Percentiles rank a stretch among this genome's conserved stretches.
Conservation (phyloP, 2,888 invertebrate genomes). For the Cyclophora punctaria region DNA sequence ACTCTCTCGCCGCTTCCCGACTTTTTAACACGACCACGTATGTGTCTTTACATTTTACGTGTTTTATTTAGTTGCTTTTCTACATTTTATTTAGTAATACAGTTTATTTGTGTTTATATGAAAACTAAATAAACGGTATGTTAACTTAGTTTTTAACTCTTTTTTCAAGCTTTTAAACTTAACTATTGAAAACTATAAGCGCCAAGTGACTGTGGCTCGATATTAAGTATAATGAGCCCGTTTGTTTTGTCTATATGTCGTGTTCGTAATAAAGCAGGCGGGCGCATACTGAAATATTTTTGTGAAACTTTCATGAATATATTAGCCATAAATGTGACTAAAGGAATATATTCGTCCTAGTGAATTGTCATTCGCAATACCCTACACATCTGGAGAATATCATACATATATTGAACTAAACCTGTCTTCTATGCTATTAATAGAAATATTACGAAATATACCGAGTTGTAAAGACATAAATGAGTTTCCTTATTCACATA, state of each 20-base stretch:
- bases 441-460: too few relatives aligned
- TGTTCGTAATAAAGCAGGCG: conserved; percentile 51
- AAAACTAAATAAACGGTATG: too few relatives aligned
- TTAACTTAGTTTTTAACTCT: too few relatives aligned
- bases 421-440: too few relatives aligned
- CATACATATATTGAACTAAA: too few relatives aligned
- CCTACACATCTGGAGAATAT: conserved; percentile 3
- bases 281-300: conserved; percentile 62
- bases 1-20: conserved; percentile 34
- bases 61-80: too few relatives aligned
- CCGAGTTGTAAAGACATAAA: too few relatives aligned
- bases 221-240: conserved; percentile 34
- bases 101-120: too few relatives aligned
- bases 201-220: conserved; percentile 29
- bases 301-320: conserved; percentile 73
- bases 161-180: too few relatives aligned
- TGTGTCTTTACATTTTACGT: not conserved
- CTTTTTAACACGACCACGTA: conserved; percentile 31
- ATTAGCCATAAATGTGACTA: conserved; percentile 74
- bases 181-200: conserved; percentile 8
- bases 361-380: conserved; percentile 26
- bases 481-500: not conserved
- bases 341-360: conserved; percentile 58
- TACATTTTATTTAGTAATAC: conserved; percentile 16
- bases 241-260: conserved; percentile 42